Percentiles rank a stretch among this genome's conserved stretches.
These are phyloP conservation scores for Cyaniris semiargus DNA, from an alignment of 2,888 invertebrate species.

Conservation along the genomic window DNA sequence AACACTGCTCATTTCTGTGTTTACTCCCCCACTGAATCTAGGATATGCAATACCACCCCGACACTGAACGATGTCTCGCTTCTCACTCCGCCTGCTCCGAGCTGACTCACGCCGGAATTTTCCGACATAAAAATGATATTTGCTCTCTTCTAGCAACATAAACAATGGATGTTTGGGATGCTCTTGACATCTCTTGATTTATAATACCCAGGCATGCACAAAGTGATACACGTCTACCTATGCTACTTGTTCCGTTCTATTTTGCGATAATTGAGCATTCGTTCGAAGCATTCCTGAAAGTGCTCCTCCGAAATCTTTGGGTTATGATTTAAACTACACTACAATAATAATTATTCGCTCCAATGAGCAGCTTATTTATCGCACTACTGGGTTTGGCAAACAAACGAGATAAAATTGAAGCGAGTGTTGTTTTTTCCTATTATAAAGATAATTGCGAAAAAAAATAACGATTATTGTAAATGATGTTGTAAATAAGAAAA, in stretches of 20 bases:
- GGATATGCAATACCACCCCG: slow-evolving; percentile 29
- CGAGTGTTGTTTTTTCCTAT: not conserved
- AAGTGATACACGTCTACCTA: slow-evolving; percentile 33
- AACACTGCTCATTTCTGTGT: slow-evolving; percentile 19
- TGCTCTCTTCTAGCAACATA: slow-evolving; percentile 36
- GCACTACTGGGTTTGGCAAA: not conserved
- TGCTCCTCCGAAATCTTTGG: not conserved
- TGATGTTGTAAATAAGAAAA: not conserved
- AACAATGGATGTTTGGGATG: slow-evolving; percentile 42
- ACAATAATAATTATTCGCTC: not conserved
- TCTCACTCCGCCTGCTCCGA: slow-evolving; percentile 43
- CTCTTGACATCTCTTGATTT: slow-evolving; percentile 51
- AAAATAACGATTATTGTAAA: not conserved
- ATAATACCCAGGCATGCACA: slow-evolving; percentile 40
- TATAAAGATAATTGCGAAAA: not conserved
- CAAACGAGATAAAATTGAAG: not conserved
- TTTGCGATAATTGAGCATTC: not conserved
- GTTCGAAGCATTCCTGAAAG: not conserved
- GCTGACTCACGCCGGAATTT: slow-evolving; percentile 46
- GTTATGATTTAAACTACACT: not conserved
- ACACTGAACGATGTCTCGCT: slow-evolving; percentile 23
- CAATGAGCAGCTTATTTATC: slow-evolving; percentile 10
- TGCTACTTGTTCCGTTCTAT: slow-evolving; percentile 1
- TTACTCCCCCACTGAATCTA: slow-evolving; percentile 16
- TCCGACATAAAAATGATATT: slow-evolving; percentile 44